A percentile compares a stretch with the other conserved stretches of the same genome.
Conservation (phyloP, 2,113 vertebrate genomes). For the Eidolon helvum region DNA sequence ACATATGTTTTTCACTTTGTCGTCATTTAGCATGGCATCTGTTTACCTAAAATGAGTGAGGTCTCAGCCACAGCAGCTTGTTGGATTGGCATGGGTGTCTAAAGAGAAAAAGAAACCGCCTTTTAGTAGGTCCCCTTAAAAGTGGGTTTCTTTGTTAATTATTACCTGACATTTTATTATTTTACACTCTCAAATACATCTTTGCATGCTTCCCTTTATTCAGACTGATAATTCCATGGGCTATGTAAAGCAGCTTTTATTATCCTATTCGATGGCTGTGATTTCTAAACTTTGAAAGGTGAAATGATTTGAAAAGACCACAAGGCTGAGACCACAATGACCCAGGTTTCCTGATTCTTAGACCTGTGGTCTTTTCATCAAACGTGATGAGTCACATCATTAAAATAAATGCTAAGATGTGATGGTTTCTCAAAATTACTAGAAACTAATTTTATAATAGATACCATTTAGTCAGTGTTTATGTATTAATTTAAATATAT, state of each 20-base stretch:
- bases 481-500: background rate
- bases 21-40: conserved; percentile 67
- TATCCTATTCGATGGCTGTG: background rate
- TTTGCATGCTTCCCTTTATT: background rate
- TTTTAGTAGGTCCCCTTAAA: background rate
- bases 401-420: background rate
- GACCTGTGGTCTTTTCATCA: rapidly evolving
- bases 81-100: background rate
- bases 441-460: background rate
- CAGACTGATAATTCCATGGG: background rate
- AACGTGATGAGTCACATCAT: background rate
- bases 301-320: conserved; percentile 15
- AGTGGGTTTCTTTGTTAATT: background rate
- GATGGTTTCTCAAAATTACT: background rate
- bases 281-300: background rate
- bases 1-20: conserved; percentile 69
- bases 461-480: background rate
- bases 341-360: background rate
- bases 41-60: conserved; percentile 70
- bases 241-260: background rate
- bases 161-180: background rate
- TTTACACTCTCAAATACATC: background rate
- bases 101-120: background rate
- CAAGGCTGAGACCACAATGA: background rate
- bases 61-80: conserved; percentile 59